Evolutionary conservation across 2,113 vertebrate species (phyloP).

Genomic region (Turnix velox): DNA sequence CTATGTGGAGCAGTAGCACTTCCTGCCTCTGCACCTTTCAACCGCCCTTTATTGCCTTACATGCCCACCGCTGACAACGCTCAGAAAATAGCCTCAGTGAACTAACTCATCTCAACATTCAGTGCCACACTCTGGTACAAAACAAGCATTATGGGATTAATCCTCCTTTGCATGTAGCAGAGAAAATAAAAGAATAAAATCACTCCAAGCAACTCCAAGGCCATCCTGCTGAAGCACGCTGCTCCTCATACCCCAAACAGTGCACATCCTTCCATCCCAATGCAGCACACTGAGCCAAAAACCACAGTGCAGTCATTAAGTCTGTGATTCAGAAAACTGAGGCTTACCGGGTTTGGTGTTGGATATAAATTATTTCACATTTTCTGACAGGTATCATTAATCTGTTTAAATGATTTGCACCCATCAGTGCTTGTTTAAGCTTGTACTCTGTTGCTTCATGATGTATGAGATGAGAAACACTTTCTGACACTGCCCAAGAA

Average conservation of each 20-base stretch:
- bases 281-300: not conserved
- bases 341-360: slow-evolving; percentile 7
- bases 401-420: slow-evolving; percentile 13
- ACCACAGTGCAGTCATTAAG: not conserved
- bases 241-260: not conserved
- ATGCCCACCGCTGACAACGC: not conserved
- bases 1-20: not conserved
- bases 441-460: not conserved
- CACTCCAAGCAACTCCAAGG: not conserved
- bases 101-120: not conserved
- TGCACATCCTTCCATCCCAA: not conserved
- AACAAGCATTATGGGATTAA: not conserved
- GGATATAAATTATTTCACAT: slow-evolving; percentile 28
- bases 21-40: not conserved
- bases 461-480: not conserved
- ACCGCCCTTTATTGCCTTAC: not conserved
- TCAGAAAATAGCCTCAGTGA: not conserved
- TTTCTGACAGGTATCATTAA: slow-evolving; percentile 45
- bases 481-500: not conserved
- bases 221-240: not conserved
- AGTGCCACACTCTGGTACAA: not conserved
- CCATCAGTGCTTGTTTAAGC: slow-evolving; percentile 24
- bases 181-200: not conserved
- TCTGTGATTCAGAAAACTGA: slow-evolving; percentile 24
- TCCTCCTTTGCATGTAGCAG: not conserved